phyloP scores from a whole-genome alignment of 2,113 vertebrate species.

The Gallinago jamesoni region DNA sequence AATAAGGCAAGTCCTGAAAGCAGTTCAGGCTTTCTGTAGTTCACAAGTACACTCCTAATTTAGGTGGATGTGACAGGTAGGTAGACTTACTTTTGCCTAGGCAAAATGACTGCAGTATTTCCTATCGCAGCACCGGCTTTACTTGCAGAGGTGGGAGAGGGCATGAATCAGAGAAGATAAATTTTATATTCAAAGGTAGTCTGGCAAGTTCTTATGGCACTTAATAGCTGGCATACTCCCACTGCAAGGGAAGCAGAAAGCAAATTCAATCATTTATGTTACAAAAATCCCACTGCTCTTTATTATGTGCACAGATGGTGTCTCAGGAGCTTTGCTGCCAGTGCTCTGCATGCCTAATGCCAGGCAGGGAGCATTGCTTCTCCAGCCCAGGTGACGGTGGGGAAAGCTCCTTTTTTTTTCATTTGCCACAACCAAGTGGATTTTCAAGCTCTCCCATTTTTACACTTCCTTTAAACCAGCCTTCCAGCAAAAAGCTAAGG shows the following conservation, averaged over 20 bases:
- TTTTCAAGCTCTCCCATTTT: neutral
- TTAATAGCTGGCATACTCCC: constrained; percentile 64
- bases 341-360: constrained; percentile 64
- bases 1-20: neutral
- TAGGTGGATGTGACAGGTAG: neutral
- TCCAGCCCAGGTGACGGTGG: constrained; percentile 16
- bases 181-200: constrained; percentile 46
- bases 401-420: neutral
- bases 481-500: neutral
- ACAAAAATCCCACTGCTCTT: constrained; percentile 47
- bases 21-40: neutral
- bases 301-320: constrained; percentile 65
- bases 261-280: constrained; percentile 65
- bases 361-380: constrained; percentile 9
- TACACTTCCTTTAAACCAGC: neutral
- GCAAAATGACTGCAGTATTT: neutral
- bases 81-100: neutral
- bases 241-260: constrained; percentile 54
- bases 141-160: constrained; percentile 14
- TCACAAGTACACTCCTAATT: neutral
- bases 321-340: constrained; percentile 49
- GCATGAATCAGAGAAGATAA: constrained; percentile 9
- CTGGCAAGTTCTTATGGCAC: constrained; percentile 57
- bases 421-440: neutral
- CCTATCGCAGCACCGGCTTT: neutral